Evolutionary conservation across 1,140 invertebrate species (phyloP).

Genomic region (Bilobella aurantiaca): DNA sequence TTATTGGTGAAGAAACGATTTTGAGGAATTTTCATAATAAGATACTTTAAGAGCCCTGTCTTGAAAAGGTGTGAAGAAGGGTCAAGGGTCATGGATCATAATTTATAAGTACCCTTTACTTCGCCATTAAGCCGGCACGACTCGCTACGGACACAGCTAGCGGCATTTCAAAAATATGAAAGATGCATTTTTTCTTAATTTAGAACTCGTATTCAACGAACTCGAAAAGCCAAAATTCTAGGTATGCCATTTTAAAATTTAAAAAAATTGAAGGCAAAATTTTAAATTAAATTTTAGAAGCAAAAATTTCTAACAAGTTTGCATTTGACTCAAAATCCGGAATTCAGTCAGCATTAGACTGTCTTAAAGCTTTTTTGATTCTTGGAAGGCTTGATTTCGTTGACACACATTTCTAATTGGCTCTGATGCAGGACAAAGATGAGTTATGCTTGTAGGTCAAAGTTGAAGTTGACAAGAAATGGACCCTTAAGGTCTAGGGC

Average conservation of each 20-base stretch:
- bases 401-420: not conserved
- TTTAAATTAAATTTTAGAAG: not conserved
- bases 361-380: too few species aligned
- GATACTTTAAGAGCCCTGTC: not conserved
- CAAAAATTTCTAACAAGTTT: too few species aligned
- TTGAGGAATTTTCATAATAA: not conserved
- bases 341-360: too few species aligned
- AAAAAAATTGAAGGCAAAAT: not conserved
- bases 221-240: not conserved
- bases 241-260: not conserved
- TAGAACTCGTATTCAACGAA: not conserved
- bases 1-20: not conserved
- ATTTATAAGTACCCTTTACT: not conserved
- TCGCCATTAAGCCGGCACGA: too few species aligned
- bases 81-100: slow-evolving; percentile 1
- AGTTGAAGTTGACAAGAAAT: not conserved
- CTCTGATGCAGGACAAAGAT: slow-evolving; percentile 4
- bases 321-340: too few species aligned
- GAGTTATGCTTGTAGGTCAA: not conserved
- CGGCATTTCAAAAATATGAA: not conserved
- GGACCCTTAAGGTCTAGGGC: not conserved
- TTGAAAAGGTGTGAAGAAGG: slow-evolving; percentile 2
- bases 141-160: too few species aligned
- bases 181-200: not conserved
- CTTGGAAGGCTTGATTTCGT: not conserved